Evolutionary conservation across 2,888 invertebrate genomes (phyloP), one percentile per base, ranked within the genome.

Genomic region (Rotaria magnacalcarata): DNA sequence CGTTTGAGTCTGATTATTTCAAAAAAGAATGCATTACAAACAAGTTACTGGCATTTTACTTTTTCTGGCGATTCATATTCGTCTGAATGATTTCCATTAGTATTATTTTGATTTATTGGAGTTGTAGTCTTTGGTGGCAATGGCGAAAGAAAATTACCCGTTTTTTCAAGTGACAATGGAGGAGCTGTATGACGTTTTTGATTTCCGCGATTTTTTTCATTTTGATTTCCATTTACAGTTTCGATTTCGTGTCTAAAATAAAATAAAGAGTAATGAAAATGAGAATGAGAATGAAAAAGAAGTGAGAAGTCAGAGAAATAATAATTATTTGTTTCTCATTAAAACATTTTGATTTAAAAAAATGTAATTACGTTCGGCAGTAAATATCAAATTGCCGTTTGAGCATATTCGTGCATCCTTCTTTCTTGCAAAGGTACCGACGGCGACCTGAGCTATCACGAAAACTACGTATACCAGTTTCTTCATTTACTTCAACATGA

Each of bases 11-110:
- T 34, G 34, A 4, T 67, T 8, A 67, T 27, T 3, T 34, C 0
- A 0, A 34, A 6, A 34, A 16, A 34, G 19, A 34, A 27, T 41
- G 6, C 24, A 8, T 7, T 8, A 56, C 7, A 56, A 56, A 1
- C 2, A 56, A 60, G 14, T 27, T 27, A 54, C 8, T 34, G 5
- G 5, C 34, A 16, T 67, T 67, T 7, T 67, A 67, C 67, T 67
- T 67, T 67, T 67, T 67, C 67, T 19, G 67, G 67, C 19, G 67
- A 67, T 67, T 67, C 67, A 67, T 67, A 67, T 67, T 67, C 67
- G 34, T 67, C 67, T 6, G 67, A 67, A 34, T 67, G 67, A 67
- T 67, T 67, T 67, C 67, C 67, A 67, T 67, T 67, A 34, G 34
- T 67, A 67, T 34, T 19, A 34, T 67, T 67, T 34, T 67, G 19